Evolutionary conservation across 2,888 invertebrate genomes (phyloP).

Genomic region (Agrilus cyanescens): DNA sequence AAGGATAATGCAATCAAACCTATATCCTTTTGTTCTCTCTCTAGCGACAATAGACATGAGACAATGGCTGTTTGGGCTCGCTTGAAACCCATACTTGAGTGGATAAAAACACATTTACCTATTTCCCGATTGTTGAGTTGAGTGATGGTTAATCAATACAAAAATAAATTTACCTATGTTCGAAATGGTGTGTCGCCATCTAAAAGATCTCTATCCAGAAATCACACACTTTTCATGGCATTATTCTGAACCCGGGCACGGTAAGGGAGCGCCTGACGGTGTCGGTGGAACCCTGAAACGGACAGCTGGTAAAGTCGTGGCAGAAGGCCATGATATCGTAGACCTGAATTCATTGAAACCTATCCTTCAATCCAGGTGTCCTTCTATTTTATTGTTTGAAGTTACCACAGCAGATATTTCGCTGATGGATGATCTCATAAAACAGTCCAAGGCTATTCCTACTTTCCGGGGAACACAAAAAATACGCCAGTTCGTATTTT

Average conservation of each 20-base stretch:
- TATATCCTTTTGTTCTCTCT: conserved; percentile 6
- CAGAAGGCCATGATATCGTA: conserved; percentile 16
- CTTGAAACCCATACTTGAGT: conserved; percentile 5
- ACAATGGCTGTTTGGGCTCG: conserved; percentile 14
- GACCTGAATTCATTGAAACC: conserved; percentile 15
- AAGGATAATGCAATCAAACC: no score
- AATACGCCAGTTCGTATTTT: no score
- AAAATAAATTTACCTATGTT: background rate
- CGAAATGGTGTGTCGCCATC: no score
- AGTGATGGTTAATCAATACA: no score
- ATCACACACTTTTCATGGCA: conserved; percentile 22
- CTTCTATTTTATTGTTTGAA: no score
- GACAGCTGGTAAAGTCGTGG: conserved; percentile 20
- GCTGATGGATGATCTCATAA: no score
- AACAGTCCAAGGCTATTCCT: no score
- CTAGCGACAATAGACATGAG: conserved; percentile 13
- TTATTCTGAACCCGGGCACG: conserved; percentile 27
- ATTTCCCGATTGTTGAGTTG: no score
- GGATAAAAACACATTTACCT: no score
- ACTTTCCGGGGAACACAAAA: no score
- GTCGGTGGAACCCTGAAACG: conserved; percentile 27
- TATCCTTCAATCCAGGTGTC: conserved; percentile 12
- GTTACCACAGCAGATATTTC: no score
- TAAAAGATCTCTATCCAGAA: conserved; percentile 5
- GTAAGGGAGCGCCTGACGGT: conserved; percentile 28